A percentile compares a stretch with the other conserved stretches of the same genome.
Conservation (phyloP, 2,797 vertebrate species). For the Peromyscus melanophrys region DNA sequence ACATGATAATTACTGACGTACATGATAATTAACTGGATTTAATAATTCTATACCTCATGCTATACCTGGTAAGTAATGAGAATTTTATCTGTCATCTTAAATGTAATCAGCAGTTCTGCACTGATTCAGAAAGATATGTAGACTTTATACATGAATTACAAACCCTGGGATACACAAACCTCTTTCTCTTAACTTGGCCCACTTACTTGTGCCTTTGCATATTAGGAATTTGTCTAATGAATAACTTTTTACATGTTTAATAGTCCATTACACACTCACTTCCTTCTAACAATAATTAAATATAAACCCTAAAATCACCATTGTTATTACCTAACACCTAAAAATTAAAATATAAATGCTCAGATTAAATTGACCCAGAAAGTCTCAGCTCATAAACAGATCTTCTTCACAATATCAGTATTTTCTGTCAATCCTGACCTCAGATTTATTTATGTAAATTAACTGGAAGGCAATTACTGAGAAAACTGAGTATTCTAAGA, state of each 20-base stretch:
- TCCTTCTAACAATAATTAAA: not conserved
- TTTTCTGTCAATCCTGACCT: not conserved
- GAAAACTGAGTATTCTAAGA: not conserved
- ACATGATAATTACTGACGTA: not conserved
- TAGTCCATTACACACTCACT: not conserved
- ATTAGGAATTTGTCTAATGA: not conserved
- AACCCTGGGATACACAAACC: not conserved
- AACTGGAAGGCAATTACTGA: not conserved
- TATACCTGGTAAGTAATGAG: not conserved
- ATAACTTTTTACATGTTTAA: not conserved
- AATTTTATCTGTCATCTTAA: not conserved
- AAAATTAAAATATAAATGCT: slow-evolving; percentile 27
- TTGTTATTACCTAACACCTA: not conserved
- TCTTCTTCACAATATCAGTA: not conserved
- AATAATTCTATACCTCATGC: not conserved
- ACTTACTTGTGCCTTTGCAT: not conserved
- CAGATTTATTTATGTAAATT: slow-evolving; percentile 47
- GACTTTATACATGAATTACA: not conserved
- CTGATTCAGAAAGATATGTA: not conserved
- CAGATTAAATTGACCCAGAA: slow-evolving; percentile 37
- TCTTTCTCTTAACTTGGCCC: not conserved
- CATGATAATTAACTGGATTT: not conserved
- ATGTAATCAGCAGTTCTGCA: not conserved
- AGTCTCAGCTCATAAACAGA: not conserved
- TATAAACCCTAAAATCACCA: not conserved